phyloP scores from a whole-genome alignment of 23 tunicate genomes.

The Clavelina lepadiformis region DNA sequence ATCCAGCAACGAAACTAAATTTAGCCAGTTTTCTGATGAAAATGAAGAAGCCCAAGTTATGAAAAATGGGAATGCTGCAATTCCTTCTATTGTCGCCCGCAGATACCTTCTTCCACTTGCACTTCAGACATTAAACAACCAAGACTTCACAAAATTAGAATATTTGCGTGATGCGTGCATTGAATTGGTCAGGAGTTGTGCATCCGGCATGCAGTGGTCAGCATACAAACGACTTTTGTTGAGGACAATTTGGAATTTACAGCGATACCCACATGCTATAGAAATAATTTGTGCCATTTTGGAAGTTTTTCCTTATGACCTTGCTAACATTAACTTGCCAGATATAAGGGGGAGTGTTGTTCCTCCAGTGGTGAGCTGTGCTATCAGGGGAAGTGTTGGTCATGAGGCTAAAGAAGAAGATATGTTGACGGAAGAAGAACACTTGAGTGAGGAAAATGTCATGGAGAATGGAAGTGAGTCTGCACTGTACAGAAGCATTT shows the following conservation, averaged over 20 bases:
- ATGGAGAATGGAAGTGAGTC: neutral
- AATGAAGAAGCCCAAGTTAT: neutral
- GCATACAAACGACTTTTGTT: conserved; percentile 39
- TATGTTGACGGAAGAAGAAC: neutral
- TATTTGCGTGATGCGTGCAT: conserved; percentile 64
- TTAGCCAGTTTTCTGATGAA: neutral
- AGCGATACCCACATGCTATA: conserved; percentile 21
- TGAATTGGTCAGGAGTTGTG: conserved; percentile 44
- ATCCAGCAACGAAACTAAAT: conserved; percentile 1
- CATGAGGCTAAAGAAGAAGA: conserved; percentile 2
- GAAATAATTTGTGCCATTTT: conserved; percentile 41
- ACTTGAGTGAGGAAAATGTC: no score
- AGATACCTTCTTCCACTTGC: conserved; percentile 72
- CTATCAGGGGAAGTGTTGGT: no score
- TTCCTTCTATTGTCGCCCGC: conserved; percentile 18
- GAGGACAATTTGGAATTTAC: conserved; percentile 17
- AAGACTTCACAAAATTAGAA: conserved; percentile 21
- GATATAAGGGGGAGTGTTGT: no score
- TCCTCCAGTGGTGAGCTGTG: no score
- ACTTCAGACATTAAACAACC: conserved; percentile 37
- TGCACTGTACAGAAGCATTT: conserved; percentile 4
- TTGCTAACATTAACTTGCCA: conserved; percentile 3
- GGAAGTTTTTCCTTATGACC: conserved; percentile 69
- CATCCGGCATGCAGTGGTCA: conserved; percentile 64
- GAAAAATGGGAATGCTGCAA: neutral